Conservation (phyloP, 2,888 invertebrate genomes). For the Matsumyia berberina region DNA sequence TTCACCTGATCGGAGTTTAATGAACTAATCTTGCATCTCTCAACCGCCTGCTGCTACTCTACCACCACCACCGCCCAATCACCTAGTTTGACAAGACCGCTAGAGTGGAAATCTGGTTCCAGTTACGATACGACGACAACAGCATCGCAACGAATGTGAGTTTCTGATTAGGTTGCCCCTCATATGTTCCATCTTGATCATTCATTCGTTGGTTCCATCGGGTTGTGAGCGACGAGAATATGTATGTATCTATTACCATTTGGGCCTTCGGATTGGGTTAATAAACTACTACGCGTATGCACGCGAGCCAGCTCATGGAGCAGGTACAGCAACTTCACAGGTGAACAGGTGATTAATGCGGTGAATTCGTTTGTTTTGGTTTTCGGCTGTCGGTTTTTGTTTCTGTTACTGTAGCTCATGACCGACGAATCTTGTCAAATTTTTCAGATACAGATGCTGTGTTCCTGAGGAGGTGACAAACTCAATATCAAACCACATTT, state of each 20-base stretch:
- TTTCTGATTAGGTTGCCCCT: constrained; percentile 61
- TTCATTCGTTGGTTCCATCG: constrained; percentile 15
- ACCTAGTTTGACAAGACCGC: constrained; percentile 59
- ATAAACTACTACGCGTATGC: constrained; percentile 67
- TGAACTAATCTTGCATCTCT: constrained; percentile 28
- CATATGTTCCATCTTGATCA: constrained; percentile 68
- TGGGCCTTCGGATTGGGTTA: constrained; percentile 55
- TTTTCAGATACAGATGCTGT: constrained; percentile 32
- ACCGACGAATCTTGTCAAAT: constrained; percentile 31
- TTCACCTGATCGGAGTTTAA: constrained; percentile 44
- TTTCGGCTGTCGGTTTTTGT: constrained; percentile 23
- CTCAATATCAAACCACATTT: constrained; percentile 49
- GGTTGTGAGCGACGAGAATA: constrained; percentile 22
- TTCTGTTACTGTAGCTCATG: constrained; percentile 16
- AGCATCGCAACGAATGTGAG: constrained; percentile 40
- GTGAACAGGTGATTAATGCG: constrained; percentile 60
- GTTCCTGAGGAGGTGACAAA: constrained; percentile 34
- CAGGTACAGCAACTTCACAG: constrained; percentile 57
- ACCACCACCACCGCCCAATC: constrained; percentile 46
- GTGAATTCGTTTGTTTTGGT: constrained; percentile 50
- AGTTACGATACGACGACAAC: constrained; percentile 19
- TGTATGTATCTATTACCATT: constrained; percentile 64
- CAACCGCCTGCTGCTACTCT: not conserved
- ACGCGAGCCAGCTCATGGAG: constrained; percentile 28
- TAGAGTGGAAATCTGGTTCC: constrained; percentile 62